Evolutionary conservation across 2,888 invertebrate species (phyloP), one percentile per base, ranked within the genome.

Genomic region (Heliconius charithonia): DNA sequence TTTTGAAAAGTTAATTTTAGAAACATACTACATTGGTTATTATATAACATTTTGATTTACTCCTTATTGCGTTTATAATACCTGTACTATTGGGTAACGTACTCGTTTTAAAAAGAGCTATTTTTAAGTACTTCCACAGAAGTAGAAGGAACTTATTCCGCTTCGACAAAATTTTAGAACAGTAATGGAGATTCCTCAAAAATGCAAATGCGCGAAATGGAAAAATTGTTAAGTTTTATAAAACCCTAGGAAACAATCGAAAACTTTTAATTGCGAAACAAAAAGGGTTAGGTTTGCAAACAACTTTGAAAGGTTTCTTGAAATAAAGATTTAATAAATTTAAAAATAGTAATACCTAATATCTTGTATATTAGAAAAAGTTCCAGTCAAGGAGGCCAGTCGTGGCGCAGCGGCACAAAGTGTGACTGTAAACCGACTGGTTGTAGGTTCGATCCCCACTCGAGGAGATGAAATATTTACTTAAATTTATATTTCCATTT

Each of bases 211-310:
- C 67, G 73, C 75, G 45, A 76, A 79, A 76, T 81, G 79, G 78
- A 83, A 82, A 37, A 83, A 81, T 80, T 75, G 62, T 80, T 29
- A 81, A 84, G 79, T 83, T 85, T 78, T 41, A 32, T 41, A 84
- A 84, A 84, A 82, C 84, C 84, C 85, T 83, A 73, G 81, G 80
- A 85, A 86, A 86, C 84, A 86, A 85, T 84, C 81, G 82, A 81
- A 86, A 89, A 90, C 84, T 90, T 90, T 87, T 88, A 89, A 90
- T 89, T 87, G 86, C 85, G 86, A 86, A 86, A 87, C 86, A 88
- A 87, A 87, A 84, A 83, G 83, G 83, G 25, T 84, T 84, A 77
- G 51, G 71, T 76, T 78, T 76, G 13, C 32, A 27, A 69, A 32
- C 77, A 66, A 79, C 72, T 79, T 77, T 75, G 67, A 80, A 70